Base-by-base conservation (phyloP, 2,113 vertebrate species). In the Passer montanus region DNA sequence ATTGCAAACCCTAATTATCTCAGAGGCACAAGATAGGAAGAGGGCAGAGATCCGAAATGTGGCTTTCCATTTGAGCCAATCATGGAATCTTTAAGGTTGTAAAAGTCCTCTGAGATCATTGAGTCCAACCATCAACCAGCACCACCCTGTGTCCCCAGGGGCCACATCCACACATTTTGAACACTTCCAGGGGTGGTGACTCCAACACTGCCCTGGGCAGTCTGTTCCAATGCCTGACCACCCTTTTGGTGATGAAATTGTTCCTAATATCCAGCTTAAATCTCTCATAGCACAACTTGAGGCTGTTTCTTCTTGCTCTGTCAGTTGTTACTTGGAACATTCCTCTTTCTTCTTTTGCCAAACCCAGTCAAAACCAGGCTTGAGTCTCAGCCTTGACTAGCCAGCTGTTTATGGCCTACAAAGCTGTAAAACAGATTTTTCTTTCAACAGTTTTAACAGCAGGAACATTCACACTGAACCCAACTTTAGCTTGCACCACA, bases 111-210 rank as follows among this genome's bases (percentile, higher is more conserved):
- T 15, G 20, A 31, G 43, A 31, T 49, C 24, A 31, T 0, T 3
- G 52, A 43, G 35, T 28, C 26, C 43, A 33, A 33, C 67, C 66
- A 79, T 22, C 24, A 55, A 11, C 30, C 43, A 49, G 24, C 44
- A 41, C 9, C n/a, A 33, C 13, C 2, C 0, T 16, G 62, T 0
- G 5, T 37, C 56, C 53, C 56, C 39, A 16, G 3, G 55, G 23
- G 55, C 56, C 67, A 80, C 43, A 50, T 43, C 35, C 44, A 58
- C 31, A 23, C 3, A 7, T 37, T 27, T 23, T 10, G 3, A 27
- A 16, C 60, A 15, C 14, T 35, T 58, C 52, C 68, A 81, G 21
- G 33, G 56, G 26, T 35, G 66, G 20, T 10, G 41, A 50, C 22
- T 44, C 31, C 58, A 66, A 4, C 59, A 14, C 31, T 50, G 43